Conservation (phyloP, 1,140 invertebrate species). For the Linepithema humile region DNA sequence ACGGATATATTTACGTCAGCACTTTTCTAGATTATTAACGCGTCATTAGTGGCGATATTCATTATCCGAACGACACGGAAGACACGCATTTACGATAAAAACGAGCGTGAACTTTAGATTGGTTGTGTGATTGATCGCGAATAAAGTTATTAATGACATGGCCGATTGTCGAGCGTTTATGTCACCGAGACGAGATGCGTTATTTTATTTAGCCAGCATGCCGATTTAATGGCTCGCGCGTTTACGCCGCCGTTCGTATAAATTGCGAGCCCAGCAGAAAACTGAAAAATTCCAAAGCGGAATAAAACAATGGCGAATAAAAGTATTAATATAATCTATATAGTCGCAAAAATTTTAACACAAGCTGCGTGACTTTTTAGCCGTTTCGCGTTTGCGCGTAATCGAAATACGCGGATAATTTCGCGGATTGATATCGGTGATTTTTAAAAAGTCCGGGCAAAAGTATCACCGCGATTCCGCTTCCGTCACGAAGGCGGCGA, state of each 20-base stretch:
- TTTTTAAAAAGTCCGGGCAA: constrained; percentile 15
- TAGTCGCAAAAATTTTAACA: neutral
- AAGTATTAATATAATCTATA: neutral
- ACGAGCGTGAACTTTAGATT: constrained; percentile 23
- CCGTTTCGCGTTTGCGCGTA: neutral
- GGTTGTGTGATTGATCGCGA: constrained; percentile 39
- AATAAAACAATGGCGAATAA: neutral
- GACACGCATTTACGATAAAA: constrained; percentile 30
- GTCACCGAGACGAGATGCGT: neutral
- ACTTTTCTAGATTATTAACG: constrained; percentile 45
- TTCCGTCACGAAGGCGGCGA: constrained; percentile 18
- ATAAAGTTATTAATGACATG: constrained; percentile 49
- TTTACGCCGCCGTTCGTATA: neutral
- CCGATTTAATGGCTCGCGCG: constrained; percentile 12
- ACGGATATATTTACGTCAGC: constrained; percentile 11
- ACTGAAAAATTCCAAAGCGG: neutral
- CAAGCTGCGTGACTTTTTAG: neutral
- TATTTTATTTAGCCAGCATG: constrained; percentile 10
- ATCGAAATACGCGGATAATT: neutral
- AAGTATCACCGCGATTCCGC: constrained; percentile 30
- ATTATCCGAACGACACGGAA: constrained; percentile 18
- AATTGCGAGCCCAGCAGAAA: neutral
- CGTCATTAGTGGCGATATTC: constrained; percentile 37
- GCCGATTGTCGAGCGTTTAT: constrained; percentile 12
- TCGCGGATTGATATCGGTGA: constrained; percentile 4